A percentile compares a stretch with the other conserved stretches of the same genome.
Conservation (phyloP, 2,113 vertebrate species). For the Cacatua alba region DNA sequence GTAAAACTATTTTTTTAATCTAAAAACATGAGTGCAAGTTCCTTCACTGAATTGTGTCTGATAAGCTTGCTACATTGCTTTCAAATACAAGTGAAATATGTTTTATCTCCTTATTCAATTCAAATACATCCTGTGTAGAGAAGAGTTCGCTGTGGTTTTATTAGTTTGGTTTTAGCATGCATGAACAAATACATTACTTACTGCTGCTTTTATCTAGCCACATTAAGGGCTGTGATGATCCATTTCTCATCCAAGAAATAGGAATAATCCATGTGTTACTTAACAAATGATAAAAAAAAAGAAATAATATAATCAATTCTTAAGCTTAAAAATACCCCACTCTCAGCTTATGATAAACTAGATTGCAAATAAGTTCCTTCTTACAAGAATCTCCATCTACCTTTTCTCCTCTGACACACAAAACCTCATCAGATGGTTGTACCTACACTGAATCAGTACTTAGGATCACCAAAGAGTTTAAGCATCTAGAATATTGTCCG, state of each 20-base stretch:
- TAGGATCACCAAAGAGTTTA: background rate
- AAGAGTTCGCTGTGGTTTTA: background rate
- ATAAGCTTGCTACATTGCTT: background rate
- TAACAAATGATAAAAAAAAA: constrained; percentile 18
- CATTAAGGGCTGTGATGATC: constrained; percentile 70
- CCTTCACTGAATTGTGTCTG: background rate
- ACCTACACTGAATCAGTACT: background rate
- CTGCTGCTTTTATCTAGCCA: constrained; percentile 79
- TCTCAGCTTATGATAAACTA: background rate
- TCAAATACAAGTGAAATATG: background rate
- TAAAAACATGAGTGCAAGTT: background rate
- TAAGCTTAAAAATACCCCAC: background rate
- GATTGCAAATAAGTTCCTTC: background rate
- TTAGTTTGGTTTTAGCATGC: background rate
- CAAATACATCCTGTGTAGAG: background rate
- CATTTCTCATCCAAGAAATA: constrained; percentile 82
- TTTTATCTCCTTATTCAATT: background rate
- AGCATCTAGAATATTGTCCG: background rate
- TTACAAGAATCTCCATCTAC: background rate
- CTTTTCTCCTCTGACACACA: background rate
- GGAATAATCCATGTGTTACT: constrained; percentile 81
- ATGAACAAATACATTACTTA: constrained; percentile 70
- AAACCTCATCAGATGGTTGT: background rate
- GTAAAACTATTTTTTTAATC: background rate
- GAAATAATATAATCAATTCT: constrained; percentile 15